Percentiles rank a stretch among this genome's conserved stretches.
Conservation (phyloP, 2,113 vertebrate species). For the Sebastes schlegelii region DNA sequence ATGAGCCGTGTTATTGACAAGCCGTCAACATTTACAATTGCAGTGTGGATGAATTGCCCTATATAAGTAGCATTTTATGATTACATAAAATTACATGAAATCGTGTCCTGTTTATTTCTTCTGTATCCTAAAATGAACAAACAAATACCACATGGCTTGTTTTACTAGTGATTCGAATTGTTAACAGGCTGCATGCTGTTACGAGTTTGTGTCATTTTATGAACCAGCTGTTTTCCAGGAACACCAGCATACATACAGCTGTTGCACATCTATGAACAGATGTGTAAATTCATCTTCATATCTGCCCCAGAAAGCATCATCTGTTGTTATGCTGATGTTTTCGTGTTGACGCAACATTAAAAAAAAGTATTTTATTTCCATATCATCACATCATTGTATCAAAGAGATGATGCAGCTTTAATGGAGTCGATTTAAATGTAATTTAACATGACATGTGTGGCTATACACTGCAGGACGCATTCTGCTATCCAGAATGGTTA, state of each 20-base stretch:
- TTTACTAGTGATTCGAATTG: background rate
- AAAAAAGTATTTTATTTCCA: background rate
- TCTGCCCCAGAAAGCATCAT: background rate
- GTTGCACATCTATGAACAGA: constrained; percentile 21
- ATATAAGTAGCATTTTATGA: background rate
- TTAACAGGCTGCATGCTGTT: background rate
- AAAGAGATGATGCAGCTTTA: background rate
- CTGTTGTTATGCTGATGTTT: background rate
- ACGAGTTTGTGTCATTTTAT: background rate
- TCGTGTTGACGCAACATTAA: background rate
- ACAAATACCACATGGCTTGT: background rate
- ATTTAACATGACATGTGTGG: background rate
- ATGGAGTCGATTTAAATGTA: background rate
- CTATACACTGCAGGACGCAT: too few species aligned
- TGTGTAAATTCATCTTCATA: background rate
- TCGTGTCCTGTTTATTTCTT: background rate
- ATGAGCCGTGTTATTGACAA: background rate
- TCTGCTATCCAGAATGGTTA: background rate
- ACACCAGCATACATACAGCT: constrained; percentile 4
- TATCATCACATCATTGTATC: background rate
- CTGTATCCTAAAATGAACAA: background rate
- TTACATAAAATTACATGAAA: background rate
- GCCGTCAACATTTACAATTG: background rate
- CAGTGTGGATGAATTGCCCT: background rate
- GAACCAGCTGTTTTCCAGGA: constrained; percentile 36